Base-by-base conservation (phyloP, 2,113 vertebrate species). In the Tachysurus vachellii region DNA sequence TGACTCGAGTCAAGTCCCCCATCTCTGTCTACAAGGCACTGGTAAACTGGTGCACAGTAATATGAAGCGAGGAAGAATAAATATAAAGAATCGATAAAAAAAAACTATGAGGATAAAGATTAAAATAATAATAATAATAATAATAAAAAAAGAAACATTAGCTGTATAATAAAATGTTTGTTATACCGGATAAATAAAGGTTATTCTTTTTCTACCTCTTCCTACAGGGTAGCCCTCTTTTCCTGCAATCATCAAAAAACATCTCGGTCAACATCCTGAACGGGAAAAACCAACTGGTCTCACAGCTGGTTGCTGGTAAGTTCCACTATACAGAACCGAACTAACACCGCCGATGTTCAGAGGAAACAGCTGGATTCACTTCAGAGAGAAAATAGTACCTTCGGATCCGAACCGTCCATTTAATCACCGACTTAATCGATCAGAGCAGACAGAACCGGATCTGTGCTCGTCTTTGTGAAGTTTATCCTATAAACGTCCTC, bases 171-270 rank as follows among this genome's bases (percentile, higher is more conserved):
- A 2, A 7, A 5, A 50, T 9, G 47, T 50, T 50, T 50, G 5
- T 9, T 50, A 50, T 50, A 5, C 47, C 8, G 47, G 47, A 50
- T 50, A 50, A 50, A 50, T 50, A 50, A 5, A 50, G 47, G 8
- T 50, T 50, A 50, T 9, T 9, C 70, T 5, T 61, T n/a, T 61
- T n/a, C 3, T 26, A 93, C 89, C 54, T 92, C 89, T 89, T 91
- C 89, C 26, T 0, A 4, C 93, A 99, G 98, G 98, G 97, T 91
- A 97, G 96, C 73, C 96, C 98, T 1, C 94, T 99, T 86, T 97
- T 97, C 94, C 96, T 99, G 95, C 98, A 99, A 94, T 99, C 98
- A 23, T 98, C 97, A 94, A 96, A 96, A 93, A 99, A 99, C 53
- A 95, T 99, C 87, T 98, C 98, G 3, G 95, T 99, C 92, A 99